Conservation (phyloP, 2,797 vertebrate genomes). For the Rhodeus uyekii region DNA sequence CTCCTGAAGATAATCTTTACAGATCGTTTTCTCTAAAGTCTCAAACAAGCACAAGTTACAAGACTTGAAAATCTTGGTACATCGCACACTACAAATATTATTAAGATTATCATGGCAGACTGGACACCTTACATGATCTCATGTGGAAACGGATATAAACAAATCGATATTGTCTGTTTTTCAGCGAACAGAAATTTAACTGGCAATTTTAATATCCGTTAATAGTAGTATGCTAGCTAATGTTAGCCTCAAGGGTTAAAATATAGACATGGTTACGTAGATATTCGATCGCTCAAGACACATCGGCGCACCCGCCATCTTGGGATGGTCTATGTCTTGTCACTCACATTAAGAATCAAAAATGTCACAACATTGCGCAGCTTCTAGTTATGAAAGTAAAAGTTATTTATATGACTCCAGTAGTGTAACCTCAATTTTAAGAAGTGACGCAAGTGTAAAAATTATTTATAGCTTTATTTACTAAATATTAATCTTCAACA, state of each 20-base stretch:
- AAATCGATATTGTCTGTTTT: not conserved
- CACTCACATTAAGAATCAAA: not conserved
- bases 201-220: not conserved
- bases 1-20: too few species aligned
- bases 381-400: too few species aligned
- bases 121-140: not conserved
- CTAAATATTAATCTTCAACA: too few species aligned
- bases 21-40: too few species aligned
- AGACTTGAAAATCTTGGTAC: too few species aligned
- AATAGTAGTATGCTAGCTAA: not conserved
- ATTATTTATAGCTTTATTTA: too few species aligned
- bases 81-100: too few species aligned
- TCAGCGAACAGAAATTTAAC: not conserved
- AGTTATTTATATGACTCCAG: too few species aligned
- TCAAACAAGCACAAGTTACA: too few species aligned
- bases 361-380: not conserved
- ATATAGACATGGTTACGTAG: too few species aligned
- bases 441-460: too few species aligned
- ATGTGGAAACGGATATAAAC: not conserved
- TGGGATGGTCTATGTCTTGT: not conserved
- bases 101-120: not conserved
- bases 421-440: too few species aligned
- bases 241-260: not conserved
- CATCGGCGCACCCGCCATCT: not conserved
- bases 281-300: not conserved